A percentile compares a stretch with the other conserved stretches of the same genome.
phyloP scores from a whole-genome alignment of 2,113 vertebrate genomes.

The Pitta sordida region DNA sequence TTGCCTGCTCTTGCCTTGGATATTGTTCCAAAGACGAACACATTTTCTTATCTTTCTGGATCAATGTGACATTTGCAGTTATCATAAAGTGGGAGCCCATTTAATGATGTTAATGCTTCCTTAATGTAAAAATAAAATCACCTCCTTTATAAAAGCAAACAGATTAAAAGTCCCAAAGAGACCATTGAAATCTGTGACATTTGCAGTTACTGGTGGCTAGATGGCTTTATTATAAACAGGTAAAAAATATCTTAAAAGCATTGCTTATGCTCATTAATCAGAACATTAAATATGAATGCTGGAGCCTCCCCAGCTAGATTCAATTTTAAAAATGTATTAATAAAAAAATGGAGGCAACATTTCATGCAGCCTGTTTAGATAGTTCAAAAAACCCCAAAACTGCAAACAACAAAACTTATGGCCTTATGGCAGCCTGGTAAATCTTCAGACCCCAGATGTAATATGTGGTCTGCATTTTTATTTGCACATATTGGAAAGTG shows the following conservation, averaged over 20 bases:
- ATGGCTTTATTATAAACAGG: constrained; percentile 76
- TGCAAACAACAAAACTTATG: constrained; percentile 59
- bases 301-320: constrained; percentile 5
- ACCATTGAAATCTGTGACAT: constrained; percentile 80
- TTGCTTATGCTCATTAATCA: constrained; percentile 75
- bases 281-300: constrained; percentile 59
- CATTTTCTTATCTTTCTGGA: constrained; percentile 86
- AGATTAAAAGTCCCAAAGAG: constrained; percentile 81
- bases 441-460: constrained; percentile 66
- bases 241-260: constrained; percentile 68
- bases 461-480: constrained; percentile 49
- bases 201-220: constrained; percentile 72
- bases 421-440: constrained; percentile 61
- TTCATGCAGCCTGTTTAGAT: constrained; percentile 28
- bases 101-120: constrained; percentile 87
- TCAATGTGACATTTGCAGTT: constrained; percentile 89
- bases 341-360: constrained; percentile 39
- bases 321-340: constrained; percentile 46
- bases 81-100: constrained; percentile 84
- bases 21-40: constrained; percentile 85
- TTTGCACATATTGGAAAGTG: constrained; percentile 55
- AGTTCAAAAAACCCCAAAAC: constrained; percentile 12
- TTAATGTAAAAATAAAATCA: constrained; percentile 87
- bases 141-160: constrained; percentile 83
- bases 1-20: constrained; percentile 81